Evolutionary conservation across 1,140 invertebrate genomes (phyloP), one percentile per base, ranked within the genome.

Genomic region (Leguminivora glycinivorella): DNA sequence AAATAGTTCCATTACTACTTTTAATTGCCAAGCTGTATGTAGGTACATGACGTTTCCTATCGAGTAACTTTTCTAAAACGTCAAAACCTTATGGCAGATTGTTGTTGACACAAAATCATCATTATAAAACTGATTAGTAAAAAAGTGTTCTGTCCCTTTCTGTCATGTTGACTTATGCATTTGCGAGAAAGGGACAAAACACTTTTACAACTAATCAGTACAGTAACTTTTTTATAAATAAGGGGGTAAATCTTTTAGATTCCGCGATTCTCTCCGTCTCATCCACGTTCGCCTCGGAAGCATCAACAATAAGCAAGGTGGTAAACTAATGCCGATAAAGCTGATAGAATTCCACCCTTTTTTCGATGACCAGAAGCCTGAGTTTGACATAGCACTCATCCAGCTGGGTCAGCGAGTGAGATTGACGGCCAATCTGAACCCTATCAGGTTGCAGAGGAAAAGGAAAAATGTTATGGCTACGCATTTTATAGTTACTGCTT

Each of bases 301-400:
- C 24, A 74, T 77, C 3, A 88, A 87, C 69, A 84, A 84, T 67
- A 87, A 81, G 26, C 81, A 82, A 69, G 85, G 84, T 0, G 86
- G 86, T 0, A 29, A 73, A 1, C n/a, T 87, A 0, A 68, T 79
- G 1, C 80, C 83, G 0, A 70, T 88, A 2, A 87, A 88, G 58
- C 78, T 75, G 24, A 70, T 89, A n/a, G 72, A 81, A 70, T 80
- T 90, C 0, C 88, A 90, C 56, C 87, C 87, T 1, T 72, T 78
- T 22, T 90, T 87, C 66, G 83, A 87, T 56, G 82, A 83, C 43
- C 80, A 66, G 4, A 83, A 75, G 12, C 87, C 87, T 7, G 47
- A 78, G 19, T 89, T 72, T 67, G 85, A 90, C 26, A 40, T 89
- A 19, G 85, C 85, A 17, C 70, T 90, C 6, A 67, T 90, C 1